Percentiles rank a stretch among this genome's conserved stretches.
Conservation (phyloP, 2,888 invertebrate genomes). For the Cantharis lateralis region DNA sequence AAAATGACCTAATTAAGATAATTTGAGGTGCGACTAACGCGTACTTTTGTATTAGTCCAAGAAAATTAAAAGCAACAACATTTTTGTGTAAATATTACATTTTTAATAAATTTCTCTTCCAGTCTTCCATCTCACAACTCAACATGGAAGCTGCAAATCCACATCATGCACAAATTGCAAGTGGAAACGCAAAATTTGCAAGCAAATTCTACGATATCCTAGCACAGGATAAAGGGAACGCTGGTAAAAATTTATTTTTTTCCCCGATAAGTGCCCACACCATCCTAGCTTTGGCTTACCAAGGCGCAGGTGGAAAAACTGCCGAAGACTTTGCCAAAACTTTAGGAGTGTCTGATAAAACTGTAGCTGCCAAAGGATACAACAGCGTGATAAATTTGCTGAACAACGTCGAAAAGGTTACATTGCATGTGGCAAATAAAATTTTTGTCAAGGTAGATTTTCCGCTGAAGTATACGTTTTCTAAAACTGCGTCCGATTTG, state of each 20-base stretch:
- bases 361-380: conserved; percentile 38
- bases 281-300: conserved; percentile 51
- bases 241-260: conserved; percentile 52
- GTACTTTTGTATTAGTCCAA: no score
- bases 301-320: conserved; percentile 51
- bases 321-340: conserved; percentile 44
- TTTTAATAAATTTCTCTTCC: not conserved
- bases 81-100: not conserved
- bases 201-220: conserved; percentile 45
- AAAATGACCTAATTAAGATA: no score
- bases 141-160: not conserved
- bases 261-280: conserved; percentile 56
- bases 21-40: no score
- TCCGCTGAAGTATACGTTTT: conserved; percentile 60
- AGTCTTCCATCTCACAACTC: not conserved
- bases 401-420: conserved; percentile 57
- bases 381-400: conserved; percentile 43
- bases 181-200: conserved; percentile 47
- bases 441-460: conserved; percentile 63
- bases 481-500: conserved; percentile 62
- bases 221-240: conserved; percentile 32
- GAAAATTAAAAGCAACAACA: no score
- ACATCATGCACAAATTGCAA: conserved; percentile 36
- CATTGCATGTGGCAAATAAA: conserved; percentile 72
- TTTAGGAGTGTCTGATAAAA: conserved; percentile 35